Conservation (phyloP, 2,113 vertebrate genomes). For the Tragelaphus strepsiceros region DNA sequence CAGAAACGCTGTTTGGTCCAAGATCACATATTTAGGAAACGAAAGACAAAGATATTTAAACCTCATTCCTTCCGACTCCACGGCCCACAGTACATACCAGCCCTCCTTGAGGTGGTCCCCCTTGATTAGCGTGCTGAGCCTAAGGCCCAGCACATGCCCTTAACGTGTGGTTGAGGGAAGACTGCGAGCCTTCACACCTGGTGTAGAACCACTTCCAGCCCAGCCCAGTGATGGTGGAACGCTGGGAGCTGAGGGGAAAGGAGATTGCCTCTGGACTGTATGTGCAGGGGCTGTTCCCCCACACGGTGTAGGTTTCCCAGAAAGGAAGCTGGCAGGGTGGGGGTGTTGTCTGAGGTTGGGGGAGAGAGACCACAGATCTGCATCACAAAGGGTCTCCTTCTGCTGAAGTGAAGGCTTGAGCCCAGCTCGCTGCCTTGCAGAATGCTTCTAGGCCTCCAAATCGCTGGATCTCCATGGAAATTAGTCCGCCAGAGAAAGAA, state of each 20-base stretch:
- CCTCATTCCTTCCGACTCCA: neutral
- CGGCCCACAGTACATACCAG: neutral
- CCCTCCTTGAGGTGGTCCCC: neutral
- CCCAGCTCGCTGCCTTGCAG: neutral
- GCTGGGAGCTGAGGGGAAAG: neutral
- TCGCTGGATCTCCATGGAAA: conserved; percentile 80
- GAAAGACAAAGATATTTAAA: neutral
- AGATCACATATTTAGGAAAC: neutral
- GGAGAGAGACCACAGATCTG: neutral
- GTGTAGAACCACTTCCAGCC: fast-evolving
- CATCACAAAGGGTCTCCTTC: neutral
- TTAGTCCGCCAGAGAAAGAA: conserved; percentile 61
- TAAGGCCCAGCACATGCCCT: neutral
- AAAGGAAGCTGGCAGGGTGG: neutral
- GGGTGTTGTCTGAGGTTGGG: neutral
- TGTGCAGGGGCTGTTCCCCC: fast-evolving
- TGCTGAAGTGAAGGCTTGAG: neutral
- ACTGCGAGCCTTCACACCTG: fast-evolving
- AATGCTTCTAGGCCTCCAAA: conserved; percentile 59
- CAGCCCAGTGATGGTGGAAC: neutral
- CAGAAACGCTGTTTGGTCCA: neutral
- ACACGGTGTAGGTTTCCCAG: neutral
- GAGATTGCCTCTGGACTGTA: neutral
- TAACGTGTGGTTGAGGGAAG: neutral
- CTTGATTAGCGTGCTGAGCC: neutral